Percentiles rank a stretch among this genome's conserved stretches.
Conservation (phyloP, 2,113 vertebrate genomes). For the Callopanchax toddi region DNA sequence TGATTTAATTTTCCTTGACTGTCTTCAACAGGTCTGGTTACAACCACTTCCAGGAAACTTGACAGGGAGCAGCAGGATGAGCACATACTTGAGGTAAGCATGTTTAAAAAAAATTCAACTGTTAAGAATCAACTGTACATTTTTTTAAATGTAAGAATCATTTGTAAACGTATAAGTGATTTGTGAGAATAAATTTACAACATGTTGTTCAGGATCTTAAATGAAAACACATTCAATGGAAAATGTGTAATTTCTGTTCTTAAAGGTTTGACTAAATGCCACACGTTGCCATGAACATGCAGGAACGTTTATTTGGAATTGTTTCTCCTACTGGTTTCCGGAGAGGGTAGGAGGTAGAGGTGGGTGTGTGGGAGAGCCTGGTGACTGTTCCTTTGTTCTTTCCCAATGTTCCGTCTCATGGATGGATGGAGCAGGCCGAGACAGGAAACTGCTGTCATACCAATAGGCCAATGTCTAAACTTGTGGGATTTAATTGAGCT, state of each 20-base stretch:
- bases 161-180: not conserved
- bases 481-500: slow-evolving; percentile 77
- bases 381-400: slow-evolving; percentile 76
- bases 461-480: slow-evolving; percentile 69
- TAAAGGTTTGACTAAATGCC: slow-evolving; percentile 33
- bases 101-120: too few species aligned
- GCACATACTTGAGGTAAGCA: slow-evolving; percentile 95
- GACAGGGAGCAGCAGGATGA: slow-evolving; percentile 95
- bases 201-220: slow-evolving; percentile 8
- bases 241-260: slow-evolving; percentile 8
- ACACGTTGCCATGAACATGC: slow-evolving; percentile 36
- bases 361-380: slow-evolving; percentile 52
- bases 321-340: slow-evolving; percentile 60
- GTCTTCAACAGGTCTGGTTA: slow-evolving; percentile 86
- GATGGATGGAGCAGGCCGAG: slow-evolving; percentile 70
- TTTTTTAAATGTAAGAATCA: not conserved
- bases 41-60: slow-evolving; percentile 93
- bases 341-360: slow-evolving; percentile 31
- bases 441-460: slow-evolving; percentile 73
- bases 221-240: not conserved
- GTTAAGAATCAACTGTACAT: too few species aligned
- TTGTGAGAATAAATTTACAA: slow-evolving; percentile 9
- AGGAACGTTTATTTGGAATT: slow-evolving; percentile 38
- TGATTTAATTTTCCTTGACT: slow-evolving; percentile 1
- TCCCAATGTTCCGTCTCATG: slow-evolving; percentile 68